Evolutionary conservation across 2,797 vertebrate species (phyloP), one percentile per base, ranked within the genome.

Genomic region (Paguma larvata): DNA sequence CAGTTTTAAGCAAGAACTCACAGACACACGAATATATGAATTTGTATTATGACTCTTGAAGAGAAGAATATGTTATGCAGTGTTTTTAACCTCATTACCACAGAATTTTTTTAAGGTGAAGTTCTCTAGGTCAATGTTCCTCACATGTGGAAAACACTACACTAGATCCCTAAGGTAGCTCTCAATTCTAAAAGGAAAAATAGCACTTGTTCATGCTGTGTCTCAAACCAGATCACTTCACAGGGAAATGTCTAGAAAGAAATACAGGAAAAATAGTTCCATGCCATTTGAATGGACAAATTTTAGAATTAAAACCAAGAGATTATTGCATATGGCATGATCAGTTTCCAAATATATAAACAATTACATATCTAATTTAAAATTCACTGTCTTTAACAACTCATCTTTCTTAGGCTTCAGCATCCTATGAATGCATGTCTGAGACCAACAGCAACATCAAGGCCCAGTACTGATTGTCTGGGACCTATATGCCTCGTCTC

Each of bases 71-170:
- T 18, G n/a, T 75, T 82, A 44, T 23, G 6, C 7, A 62, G 32
- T 46, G 5, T 48, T 95, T 94, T 95, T 77, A 85, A 67, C 7
- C 48, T 91, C 65, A 25, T 77, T 67, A 90, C 18, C 41, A 59
- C 18, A 51, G 48, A 93, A 89, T 77, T 80, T 53, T 90, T 97
- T 86, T 89, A 73, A 65, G 25, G 32, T 84, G 27, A 94, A 68
- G 84, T 73, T 90, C 67, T 91, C 48, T n/a, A 94, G 27, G n/a
- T 25, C 23, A 80, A 44, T 44, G 16, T 67, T 48, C 12, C 12
- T 96, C 46, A 85, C 7, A 32, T 80, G 91, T 63, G 4, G 19
- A 67, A 93, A 95, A 70, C 48, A 6, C n/a, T 65, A 48, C 30
- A 53, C 23, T 51, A 77, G 14, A 94, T 32, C 16, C 7, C 9